phyloP scores from a whole-genome alignment of 2,888 invertebrate species.

The Aricia artaxerxes region DNA sequence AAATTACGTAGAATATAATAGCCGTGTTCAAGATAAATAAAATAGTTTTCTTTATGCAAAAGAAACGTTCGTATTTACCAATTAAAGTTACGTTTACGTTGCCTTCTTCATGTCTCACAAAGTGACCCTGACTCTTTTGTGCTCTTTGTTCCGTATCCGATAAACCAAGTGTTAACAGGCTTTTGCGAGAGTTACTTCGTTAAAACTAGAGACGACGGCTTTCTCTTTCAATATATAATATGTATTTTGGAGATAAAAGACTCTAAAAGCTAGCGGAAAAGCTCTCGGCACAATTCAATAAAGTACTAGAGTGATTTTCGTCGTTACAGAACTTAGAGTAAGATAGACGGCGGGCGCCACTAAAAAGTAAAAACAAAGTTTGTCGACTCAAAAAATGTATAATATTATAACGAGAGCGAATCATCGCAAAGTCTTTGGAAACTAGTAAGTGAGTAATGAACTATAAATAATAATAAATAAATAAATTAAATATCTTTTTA shows the following conservation, averaged over 20 bases:
- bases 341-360: conserved; percentile 16
- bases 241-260: conserved; percentile 34
- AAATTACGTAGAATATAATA: conserved; percentile 22
- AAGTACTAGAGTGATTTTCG: conserved; percentile 33
- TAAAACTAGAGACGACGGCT: conserved; percentile 29
- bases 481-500: too few species aligned
- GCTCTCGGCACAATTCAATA: conserved; percentile 33
- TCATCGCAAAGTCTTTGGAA: neutral
- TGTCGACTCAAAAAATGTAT: neutral
- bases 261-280: conserved; percentile 34
- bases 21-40: conserved; percentile 32
- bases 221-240: conserved; percentile 32
- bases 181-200: conserved; percentile 41
- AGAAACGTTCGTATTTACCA: neutral
- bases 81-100: neutral
- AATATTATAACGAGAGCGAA: neutral
- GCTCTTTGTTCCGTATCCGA: conserved; percentile 57
- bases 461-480: too few species aligned
- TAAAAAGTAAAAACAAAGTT: conserved; percentile 23
- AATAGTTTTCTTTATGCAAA: conserved; percentile 5
- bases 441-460: neutral
- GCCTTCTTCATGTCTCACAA: conserved; percentile 13
- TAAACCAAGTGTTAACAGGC: conserved; percentile 59
- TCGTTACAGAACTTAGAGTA: conserved; percentile 25
- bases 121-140: conserved; percentile 62